Conservation (phyloP, 2,797 vertebrate genomes). For the Pipistrellus pygmaeus region DNA sequence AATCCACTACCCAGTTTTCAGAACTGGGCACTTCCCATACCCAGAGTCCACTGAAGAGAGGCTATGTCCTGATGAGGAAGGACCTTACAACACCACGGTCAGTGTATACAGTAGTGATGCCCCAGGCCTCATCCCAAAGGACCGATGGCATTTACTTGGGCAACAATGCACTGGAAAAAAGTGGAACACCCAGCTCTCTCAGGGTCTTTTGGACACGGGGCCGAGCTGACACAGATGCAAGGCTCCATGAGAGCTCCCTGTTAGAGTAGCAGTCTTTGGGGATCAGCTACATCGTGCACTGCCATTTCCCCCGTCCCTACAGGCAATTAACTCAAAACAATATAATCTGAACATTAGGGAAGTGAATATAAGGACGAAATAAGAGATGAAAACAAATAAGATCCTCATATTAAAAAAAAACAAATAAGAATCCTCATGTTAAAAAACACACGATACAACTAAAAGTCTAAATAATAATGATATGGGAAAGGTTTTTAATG, state of each 20-base stretch:
- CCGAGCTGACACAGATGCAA: neutral
- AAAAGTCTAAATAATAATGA: neutral
- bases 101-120: neutral
- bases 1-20: neutral
- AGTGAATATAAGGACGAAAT: neutral
- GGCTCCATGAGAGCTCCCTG: neutral
- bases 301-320: neutral
- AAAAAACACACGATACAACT: neutral
- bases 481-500: neutral
- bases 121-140: neutral
- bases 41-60: neutral
- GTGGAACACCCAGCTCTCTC: neutral
- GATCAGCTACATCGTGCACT: accelerated
- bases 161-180: neutral
- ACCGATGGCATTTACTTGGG: too few species aligned
- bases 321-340: neutral
- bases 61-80: neutral
- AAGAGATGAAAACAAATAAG: neutral
- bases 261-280: accelerated
- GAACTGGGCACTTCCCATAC: neutral
- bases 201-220: neutral
- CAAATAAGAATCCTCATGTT: too few species aligned
- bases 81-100: neutral
- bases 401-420: neutral
- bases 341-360: neutral